Conservation (phyloP, 2,113 vertebrate genomes). For the Dendrocopos noguchii region DNA sequence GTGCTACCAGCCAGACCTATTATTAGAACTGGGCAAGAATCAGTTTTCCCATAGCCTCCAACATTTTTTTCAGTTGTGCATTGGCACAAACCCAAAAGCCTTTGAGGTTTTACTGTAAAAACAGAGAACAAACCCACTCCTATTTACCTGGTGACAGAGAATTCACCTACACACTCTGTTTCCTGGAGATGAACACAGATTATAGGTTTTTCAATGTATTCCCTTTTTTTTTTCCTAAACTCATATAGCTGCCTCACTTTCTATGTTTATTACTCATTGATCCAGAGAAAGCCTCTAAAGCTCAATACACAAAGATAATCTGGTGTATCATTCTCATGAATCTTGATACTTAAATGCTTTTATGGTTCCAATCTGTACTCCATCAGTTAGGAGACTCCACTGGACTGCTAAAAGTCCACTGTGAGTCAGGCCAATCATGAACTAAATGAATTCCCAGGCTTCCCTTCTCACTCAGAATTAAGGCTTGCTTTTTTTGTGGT, state of each 20-base stretch:
- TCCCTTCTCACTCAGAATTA: slow-evolving; percentile 10
- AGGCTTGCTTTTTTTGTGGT: slow-evolving; percentile 26
- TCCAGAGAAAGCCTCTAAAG: slow-evolving; percentile 4
- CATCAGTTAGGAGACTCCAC: background rate
- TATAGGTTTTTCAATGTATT: background rate
- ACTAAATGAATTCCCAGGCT: slow-evolving; percentile 47
- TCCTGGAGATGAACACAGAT: background rate
- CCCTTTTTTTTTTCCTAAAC: background rate
- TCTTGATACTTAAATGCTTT: background rate
- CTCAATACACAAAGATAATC: background rate
- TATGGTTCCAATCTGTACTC: background rate
- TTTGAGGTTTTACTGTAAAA: slow-evolving; percentile 24
- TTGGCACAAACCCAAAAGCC: slow-evolving; percentile 10
- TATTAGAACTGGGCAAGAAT: slow-evolving; percentile 36
- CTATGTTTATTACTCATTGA: slow-evolving; percentile 2
- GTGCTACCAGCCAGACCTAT: slow-evolving; percentile 40
- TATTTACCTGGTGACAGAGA: background rate
- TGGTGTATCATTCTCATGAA: background rate
- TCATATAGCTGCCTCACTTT: background rate
- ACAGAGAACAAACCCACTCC: background rate
- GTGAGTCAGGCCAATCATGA: background rate
- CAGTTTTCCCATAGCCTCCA: slow-evolving; percentile 33
- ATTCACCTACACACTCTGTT: background rate
- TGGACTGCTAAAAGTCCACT: background rate
- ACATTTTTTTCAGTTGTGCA: background rate